Evolutionary conservation across 2,797 vertebrate species (phyloP).

Genomic region (Cheirogaleus major): DNA sequence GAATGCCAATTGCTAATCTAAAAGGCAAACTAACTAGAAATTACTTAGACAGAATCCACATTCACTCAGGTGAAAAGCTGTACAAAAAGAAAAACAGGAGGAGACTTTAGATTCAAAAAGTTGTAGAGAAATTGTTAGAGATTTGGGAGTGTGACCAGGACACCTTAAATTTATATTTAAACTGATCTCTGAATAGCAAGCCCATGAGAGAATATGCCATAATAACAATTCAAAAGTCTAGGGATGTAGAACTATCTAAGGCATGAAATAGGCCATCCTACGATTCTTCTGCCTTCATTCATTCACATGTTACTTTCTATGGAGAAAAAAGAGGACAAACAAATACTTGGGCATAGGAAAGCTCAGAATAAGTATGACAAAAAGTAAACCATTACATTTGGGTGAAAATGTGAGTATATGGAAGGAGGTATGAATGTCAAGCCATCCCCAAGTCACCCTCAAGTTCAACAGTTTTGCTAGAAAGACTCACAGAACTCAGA

Average conservation of each 20-base stretch:
- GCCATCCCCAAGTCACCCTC: not conserved
- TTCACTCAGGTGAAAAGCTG: not conserved
- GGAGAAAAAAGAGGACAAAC: not conserved
- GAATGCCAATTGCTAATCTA: not conserved
- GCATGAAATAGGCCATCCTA: not conserved
- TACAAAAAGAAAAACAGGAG: slow-evolving; percentile 12
- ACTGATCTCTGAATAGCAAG: slow-evolving; percentile 7
- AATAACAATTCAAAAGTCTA: not conserved
- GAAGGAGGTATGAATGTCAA: not conserved
- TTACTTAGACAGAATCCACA: slow-evolving; percentile 26
- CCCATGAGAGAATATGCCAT: not conserved
- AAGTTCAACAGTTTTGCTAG: not conserved
- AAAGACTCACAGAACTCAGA: not conserved
- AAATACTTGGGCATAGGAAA: not conserved
- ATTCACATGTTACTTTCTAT: not conserved
- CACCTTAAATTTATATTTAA: slow-evolving; percentile 46
- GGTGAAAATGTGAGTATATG: not conserved
- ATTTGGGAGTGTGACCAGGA: not conserved
- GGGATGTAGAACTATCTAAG: not conserved
- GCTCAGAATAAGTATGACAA: not conserved
- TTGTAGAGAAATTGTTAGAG: not conserved
- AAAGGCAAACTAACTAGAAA: not conserved
- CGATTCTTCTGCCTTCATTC: not conserved
- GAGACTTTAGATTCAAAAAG: slow-evolving; percentile 21
- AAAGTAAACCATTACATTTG: not conserved